Evolutionary conservation across 2,888 invertebrate species (phyloP), one percentile per base, ranked within the genome.

Genomic region (Erebia epiphron): DNA sequence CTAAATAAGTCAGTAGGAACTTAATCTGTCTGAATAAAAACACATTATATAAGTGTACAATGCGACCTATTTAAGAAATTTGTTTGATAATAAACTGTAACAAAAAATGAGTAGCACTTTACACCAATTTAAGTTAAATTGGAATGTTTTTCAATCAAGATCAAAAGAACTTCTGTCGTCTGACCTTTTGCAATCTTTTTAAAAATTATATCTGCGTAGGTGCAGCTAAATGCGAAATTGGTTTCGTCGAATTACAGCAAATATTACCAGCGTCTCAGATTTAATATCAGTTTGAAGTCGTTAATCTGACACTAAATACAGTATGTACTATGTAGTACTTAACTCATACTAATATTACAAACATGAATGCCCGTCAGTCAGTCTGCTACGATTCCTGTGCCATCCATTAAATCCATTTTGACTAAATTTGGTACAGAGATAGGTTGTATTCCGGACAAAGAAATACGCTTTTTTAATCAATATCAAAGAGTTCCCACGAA

Each of bases 161-260:
- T 58, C 46, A 61, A 54, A 58, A 62, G 21, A 56, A 50, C 54
- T 62, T 4, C 8, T n/a, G 43, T 83, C 81, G 82, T 79, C 76
- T 83, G 85, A 85, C 85, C 84, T 88, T 85, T 82, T 80, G 79
- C 77, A 82, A 77, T 81, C 80, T 81, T 79, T n/a, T 82, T 78
- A 81, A 80, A 83, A 83, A 85, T 86, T 82, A 84, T 83, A 83
- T 81, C 78, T 83, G 87, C 83, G 89, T 89, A 86, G 89, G 88
- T 83, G 89, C 83, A 80, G 83, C 83, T 85, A 87, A 88, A 87
- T 86, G 86, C 88, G 84, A 89, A 89, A 90, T 88, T 88, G 86
- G 84, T 82, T 89, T 86, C 89, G 83, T 84, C 81, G 88, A 90
- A 89, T 82, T 86, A 83, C 79, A 79, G 80, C 82, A 82, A 85